Percentiles rank a stretch among this genome's conserved stretches.
Conservation (phyloP, 2,888 invertebrate species). For the Andrena bicolor region DNA sequence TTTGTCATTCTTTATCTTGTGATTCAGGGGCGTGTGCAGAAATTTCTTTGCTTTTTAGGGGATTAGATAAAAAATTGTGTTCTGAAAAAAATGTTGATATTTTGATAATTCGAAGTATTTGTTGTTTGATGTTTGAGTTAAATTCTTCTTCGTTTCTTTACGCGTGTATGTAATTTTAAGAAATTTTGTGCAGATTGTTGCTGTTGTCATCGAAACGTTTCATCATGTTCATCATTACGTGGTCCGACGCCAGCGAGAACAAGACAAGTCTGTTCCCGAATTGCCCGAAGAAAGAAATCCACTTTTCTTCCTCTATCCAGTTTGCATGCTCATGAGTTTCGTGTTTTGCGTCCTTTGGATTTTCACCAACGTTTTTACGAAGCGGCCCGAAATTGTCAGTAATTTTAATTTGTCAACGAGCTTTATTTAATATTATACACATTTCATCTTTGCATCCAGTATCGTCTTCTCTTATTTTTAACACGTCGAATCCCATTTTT, state of each 20-base stretch:
- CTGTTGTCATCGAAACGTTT: constrained; percentile 70
- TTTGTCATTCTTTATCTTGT: no score
- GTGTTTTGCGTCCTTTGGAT: constrained; percentile 70
- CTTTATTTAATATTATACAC: no score
- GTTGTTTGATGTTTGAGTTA: no score
- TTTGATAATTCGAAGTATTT: no score
- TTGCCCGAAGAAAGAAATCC: constrained; percentile 79
- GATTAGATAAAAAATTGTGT: no score
- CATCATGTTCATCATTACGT: constrained; percentile 77
- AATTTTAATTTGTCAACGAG: not conserved
- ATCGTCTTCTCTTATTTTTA: no score
- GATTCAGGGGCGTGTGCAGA: no score
- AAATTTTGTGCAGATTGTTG: constrained; percentile 38
- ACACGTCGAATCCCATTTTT: no score
- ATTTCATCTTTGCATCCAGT: no score
- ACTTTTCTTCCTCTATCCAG: constrained; percentile 76
- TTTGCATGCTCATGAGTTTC: constrained; percentile 72
- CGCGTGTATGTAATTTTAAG: constrained; percentile 13
- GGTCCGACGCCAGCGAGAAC: constrained; percentile 54
- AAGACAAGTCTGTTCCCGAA: constrained; percentile 66
- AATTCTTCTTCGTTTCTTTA: not conserved
- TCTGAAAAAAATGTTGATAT: no score
- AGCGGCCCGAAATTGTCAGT: constrained; percentile 67
- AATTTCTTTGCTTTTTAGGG: no score
- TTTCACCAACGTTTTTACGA: constrained; percentile 34